Percentiles rank a stretch among this genome's conserved stretches.
phyloP scores from a whole-genome alignment of 2,113 vertebrate species.

The Oxygymnocypris stewartii region DNA sequence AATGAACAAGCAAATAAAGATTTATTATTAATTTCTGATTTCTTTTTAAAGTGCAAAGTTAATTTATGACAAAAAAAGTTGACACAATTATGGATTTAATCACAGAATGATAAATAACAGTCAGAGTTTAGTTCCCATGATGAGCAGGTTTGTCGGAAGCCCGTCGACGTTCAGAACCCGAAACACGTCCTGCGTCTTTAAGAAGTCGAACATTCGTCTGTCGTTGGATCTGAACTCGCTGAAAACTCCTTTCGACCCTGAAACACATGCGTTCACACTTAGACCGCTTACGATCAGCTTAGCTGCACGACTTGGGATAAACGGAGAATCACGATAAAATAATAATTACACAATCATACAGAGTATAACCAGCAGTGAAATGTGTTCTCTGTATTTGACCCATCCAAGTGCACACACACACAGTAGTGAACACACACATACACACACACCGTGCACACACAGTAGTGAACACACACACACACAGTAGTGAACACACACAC shows the following conservation, averaged over 20 bases:
- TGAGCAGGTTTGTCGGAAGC: constrained; percentile 83
- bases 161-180: constrained; percentile 82
- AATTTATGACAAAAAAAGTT: not conserved
- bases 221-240: constrained; percentile 90
- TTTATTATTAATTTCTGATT: not conserved
- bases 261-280: too few species aligned
- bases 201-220: constrained; percentile 89
- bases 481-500: too few species aligned
- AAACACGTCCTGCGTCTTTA: constrained; percentile 87
- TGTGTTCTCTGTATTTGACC: too few species aligned
- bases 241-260: constrained; percentile 91
- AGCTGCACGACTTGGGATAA: too few species aligned
- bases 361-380: too few species aligned
- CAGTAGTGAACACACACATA: too few species aligned
- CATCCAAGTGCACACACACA: too few species aligned
- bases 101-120: not conserved
- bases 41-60: not conserved
- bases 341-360: too few species aligned
- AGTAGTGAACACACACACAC: too few species aligned
- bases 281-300: too few species aligned
- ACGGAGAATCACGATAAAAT: too few species aligned
- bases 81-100: not conserved
- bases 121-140: constrained; percentile 87
- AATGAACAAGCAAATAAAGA: constrained; percentile 25
- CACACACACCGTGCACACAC: too few species aligned